Evolutionary conservation across 2,113 vertebrate genomes (phyloP).

Genomic region (Crotophaga sulcirostris): DNA sequence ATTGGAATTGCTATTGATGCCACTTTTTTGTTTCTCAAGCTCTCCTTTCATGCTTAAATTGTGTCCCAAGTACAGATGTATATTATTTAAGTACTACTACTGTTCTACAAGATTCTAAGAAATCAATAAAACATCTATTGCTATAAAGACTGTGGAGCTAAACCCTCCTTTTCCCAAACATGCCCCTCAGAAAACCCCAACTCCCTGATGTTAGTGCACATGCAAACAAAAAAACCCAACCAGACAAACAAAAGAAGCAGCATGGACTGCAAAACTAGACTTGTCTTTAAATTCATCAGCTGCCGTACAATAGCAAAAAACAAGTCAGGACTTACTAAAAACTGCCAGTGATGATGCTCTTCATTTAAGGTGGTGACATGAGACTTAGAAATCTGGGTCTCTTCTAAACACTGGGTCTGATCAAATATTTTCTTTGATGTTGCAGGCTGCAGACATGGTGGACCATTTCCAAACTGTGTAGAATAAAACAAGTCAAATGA

Average conservation of each 20-base stretch:
- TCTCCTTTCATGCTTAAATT: background rate
- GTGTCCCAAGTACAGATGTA: background rate
- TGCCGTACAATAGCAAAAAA: background rate
- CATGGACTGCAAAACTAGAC: background rate
- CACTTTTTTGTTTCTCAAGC: background rate
- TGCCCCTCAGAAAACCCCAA: background rate
- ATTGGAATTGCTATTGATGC: background rate
- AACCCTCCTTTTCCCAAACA: background rate
- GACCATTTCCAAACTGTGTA: conserved; percentile 80
- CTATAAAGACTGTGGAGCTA: background rate
- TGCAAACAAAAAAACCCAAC: background rate
- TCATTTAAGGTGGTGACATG: conserved; percentile 60
- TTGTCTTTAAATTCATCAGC: background rate
- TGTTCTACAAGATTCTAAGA: accelerated
- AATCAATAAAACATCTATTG: background rate
- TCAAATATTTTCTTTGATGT: conserved; percentile 46
- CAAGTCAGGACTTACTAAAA: conserved; percentile 74
- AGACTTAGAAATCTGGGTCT: conserved; percentile 32
- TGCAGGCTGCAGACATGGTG: conserved; percentile 58
- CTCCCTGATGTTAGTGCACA: no score
- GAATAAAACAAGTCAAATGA: background rate
- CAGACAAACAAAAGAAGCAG: background rate
- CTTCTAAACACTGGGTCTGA: conserved; percentile 61
- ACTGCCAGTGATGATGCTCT: conserved; percentile 52
- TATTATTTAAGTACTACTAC: background rate